Base-by-base conservation (phyloP, 1,140 invertebrate genomes). In the Meloidogyne hapla region DNA sequence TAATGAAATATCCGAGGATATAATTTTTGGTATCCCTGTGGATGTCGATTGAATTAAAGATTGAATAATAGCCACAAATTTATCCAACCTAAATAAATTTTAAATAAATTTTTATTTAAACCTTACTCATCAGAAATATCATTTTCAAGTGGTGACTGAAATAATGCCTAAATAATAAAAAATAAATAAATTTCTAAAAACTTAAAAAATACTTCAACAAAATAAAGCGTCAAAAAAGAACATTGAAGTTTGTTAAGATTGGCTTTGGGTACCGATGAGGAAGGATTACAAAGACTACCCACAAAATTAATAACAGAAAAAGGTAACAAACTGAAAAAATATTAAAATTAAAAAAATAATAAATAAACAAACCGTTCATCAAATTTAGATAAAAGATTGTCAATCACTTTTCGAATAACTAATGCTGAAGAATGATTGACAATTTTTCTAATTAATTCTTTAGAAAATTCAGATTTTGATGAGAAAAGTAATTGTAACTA, bases 251-350 rank as follows among this genome's bases (percentile, higher is more conserved):
- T 56, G n/a, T 56, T 6, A n/a, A 56, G 18, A 5, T 56, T 56
- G n/a, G 48, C 18, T n/a, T 56, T 56, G n/a, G 6, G 4, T 15
- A 56, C n/a, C 4, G 33, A 33, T n/a, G 48, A 6, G n/a, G 48
- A n/a, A 2, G 18, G 6, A 8, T n/a, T 56, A 56, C 18, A 56
- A 56, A 56, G 48, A n/a, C 6, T 56, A n/a, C 8, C n/a, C 8
- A 56, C 48, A 56, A 56, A 56, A 56, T 56, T 56, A 56, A 56
- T n/a, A n/a, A 56, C 18, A 56, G 48, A 56, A n/a, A n/a, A n/a
- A 6, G 48, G 48, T 6, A 56, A n/a, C 3, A 56, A 56, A n/a
- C 48, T 56, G 6, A 56, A 56, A 56, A 56, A n/a, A 56, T n/a
- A 56, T 56, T n/a, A 5, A 48, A 18, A 48, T 15, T 33, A 33